Conservation (phyloP, 2,797 vertebrate genomes). For the Clarias fuscus region DNA sequence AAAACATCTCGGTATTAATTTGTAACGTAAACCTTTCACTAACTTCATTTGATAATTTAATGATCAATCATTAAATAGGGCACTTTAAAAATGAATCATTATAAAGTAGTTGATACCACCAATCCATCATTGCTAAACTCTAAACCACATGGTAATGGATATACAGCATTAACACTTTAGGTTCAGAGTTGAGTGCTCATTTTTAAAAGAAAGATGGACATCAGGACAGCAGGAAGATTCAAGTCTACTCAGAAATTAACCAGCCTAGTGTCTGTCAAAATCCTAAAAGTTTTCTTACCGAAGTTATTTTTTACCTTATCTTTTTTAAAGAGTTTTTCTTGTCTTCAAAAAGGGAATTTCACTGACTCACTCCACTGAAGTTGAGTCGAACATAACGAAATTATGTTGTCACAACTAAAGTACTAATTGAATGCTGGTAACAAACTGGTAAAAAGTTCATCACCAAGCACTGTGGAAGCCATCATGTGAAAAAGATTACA, state of each 20-base stretch:
- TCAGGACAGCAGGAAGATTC: background rate
- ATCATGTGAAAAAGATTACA: constrained; percentile 4
- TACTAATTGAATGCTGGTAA: constrained; percentile 38
- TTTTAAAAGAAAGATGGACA: background rate
- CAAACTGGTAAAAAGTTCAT: constrained; percentile 14
- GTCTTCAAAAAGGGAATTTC: constrained; percentile 34
- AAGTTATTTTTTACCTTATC: background rate
- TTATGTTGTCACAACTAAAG: constrained; percentile 45
- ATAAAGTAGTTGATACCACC: background rate
- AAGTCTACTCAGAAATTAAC: background rate
- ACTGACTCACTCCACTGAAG: constrained; percentile 49
- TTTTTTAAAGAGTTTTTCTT: background rate
- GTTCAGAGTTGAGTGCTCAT: background rate
- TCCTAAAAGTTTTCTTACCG: background rate
- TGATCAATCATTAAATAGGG: background rate
- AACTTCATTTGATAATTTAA: background rate
- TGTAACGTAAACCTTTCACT: background rate
- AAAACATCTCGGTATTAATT: background rate
- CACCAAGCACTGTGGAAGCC: constrained; percentile 22
- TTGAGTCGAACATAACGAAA: constrained; percentile 1
- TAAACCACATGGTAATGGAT: background rate
- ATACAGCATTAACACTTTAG: background rate
- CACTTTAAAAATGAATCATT: background rate
- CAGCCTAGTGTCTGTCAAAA: background rate
- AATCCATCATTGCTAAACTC: background rate